Percentiles rank a stretch among this genome's conserved stretches.
These are phyloP conservation scores for Trichogramma evanescens DNA, from an alignment of 2,888 invertebrate genomes.

Conservation along the genomic window DNA sequence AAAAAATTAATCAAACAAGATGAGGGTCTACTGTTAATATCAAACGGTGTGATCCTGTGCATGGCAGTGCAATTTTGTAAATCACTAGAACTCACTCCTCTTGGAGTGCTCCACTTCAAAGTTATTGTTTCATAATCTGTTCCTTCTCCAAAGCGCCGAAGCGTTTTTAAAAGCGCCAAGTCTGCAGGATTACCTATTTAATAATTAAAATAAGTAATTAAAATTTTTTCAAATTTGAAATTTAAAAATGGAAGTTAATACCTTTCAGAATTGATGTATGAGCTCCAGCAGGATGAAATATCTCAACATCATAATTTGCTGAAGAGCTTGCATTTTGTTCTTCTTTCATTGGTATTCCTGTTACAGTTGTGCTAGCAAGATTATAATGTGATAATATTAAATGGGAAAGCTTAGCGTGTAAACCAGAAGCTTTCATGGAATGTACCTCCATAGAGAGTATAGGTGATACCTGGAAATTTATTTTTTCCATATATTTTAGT, in stretches of 20 bases:
- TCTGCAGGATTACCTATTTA: conserved; percentile 53
- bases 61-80: conserved; percentile 77
- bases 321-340: conserved; percentile 97
- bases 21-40: conserved; percentile 93
- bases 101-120: conserved; percentile 94
- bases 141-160: conserved; percentile 58
- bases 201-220: conserved; percentile 1
- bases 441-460: conserved; percentile 73
- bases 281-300: conserved; percentile 81
- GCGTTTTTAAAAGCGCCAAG: conserved; percentile 57
- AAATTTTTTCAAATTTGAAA: background rate
- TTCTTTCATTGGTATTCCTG: conserved; percentile 99
- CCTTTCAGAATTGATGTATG: conserved; percentile 72
- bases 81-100: conserved; percentile 75
- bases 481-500: conserved; percentile 3
- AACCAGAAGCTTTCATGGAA: conserved; percentile 66
- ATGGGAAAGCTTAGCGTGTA: conserved; percentile 68
- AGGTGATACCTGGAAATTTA: conserved; percentile 57
- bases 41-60: conserved; percentile 88
- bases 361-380: conserved; percentile 91
- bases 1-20: conserved; percentile 96
- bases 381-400: conserved; percentile 80
- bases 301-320: conserved; percentile 97
- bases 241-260: conserved; percentile 13
- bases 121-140: conserved; percentile 77